Percentiles rank a stretch among this genome's conserved stretches.
Conservation (phyloP, 2,797 vertebrate genomes). For the Chrysolophus pictus region DNA sequence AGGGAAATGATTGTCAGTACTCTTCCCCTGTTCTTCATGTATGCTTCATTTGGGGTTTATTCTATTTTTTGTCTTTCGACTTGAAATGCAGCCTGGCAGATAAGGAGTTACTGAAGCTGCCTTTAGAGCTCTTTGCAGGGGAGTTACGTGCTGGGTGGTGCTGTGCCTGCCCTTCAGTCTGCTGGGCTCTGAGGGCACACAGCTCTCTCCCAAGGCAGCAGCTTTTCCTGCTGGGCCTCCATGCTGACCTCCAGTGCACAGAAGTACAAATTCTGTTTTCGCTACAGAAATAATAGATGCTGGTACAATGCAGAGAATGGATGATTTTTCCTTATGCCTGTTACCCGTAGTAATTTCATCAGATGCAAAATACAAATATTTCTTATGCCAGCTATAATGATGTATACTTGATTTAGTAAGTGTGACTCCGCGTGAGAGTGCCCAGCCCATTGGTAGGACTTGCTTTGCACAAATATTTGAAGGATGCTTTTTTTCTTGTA, state of each 20-base stretch:
- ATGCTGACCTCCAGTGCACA: neutral
- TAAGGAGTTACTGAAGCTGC: accelerated
- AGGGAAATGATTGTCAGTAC: neutral
- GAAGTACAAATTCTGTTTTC: neutral
- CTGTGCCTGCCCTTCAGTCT: neutral
- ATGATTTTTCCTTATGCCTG: slow-evolving; percentile 19
- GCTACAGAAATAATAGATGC: neutral
- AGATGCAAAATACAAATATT: slow-evolving; percentile 52
- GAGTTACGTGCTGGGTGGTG: neutral
- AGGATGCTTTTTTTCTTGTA: slow-evolving; percentile 22
- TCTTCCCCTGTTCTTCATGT: neutral
- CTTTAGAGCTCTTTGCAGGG: neutral
- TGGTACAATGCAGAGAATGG: neutral
- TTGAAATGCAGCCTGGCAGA: neutral
- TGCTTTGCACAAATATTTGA: slow-evolving; percentile 42
- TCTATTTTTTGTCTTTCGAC: neutral
- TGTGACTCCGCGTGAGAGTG: slow-evolving; percentile 2
- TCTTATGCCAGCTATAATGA: slow-evolving; percentile 46
- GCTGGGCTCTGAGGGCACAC: neutral
- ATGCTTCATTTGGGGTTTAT: neutral
- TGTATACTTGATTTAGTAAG: slow-evolving; percentile 52
- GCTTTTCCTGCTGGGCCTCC: slow-evolving; percentile 24
- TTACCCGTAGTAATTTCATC: slow-evolving; percentile 55
- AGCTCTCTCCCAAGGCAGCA: neutral
- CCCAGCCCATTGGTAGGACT: slow-evolving; percentile 17